Evolutionary conservation across 2,888 invertebrate species (phyloP).

Genomic region (Ormyrus nitidulus): DNA sequence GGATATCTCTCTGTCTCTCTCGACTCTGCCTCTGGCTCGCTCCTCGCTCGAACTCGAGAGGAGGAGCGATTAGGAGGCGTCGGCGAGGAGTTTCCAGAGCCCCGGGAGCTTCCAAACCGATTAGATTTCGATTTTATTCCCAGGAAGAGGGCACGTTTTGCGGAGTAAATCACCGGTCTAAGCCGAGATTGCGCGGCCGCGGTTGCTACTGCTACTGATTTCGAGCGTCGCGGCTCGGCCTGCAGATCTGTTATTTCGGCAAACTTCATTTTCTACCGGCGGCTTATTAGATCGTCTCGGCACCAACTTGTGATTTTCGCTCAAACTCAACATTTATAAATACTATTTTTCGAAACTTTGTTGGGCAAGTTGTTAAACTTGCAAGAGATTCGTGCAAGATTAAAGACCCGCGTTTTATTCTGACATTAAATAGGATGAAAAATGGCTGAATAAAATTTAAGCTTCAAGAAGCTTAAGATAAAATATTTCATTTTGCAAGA

Average conservation of each 20-base stretch:
- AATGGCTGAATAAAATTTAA: too few relatives aligned
- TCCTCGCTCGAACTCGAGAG: background rate
- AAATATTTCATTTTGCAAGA: too few relatives aligned
- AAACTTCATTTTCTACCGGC: too few relatives aligned
- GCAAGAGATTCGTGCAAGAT: background rate
- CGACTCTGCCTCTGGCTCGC: background rate
- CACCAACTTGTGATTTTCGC: background rate
- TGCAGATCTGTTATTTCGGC: too few relatives aligned
- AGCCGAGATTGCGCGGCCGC: constrained; percentile 10
- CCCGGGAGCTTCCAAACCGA: constrained; percentile 15
- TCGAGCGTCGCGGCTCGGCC: too few relatives aligned
- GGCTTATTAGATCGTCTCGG: background rate
- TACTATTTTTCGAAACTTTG: too few relatives aligned
- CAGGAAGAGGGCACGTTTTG: background rate
- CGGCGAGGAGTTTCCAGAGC: constrained; percentile 21
- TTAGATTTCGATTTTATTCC: constrained; percentile 36
- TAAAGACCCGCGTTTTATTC: background rate
- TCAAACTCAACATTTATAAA: too few relatives aligned
- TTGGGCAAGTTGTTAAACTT: too few relatives aligned
- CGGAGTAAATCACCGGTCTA: background rate
- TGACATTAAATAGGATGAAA: background rate
- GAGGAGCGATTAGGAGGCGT: constrained; percentile 28
- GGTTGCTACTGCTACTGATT: background rate
- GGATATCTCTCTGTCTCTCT: constrained; percentile 19
- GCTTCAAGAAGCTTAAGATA: too few relatives aligned